Base-by-base conservation (phyloP, 2,797 vertebrate species). In the Buceros bicornis region DNA sequence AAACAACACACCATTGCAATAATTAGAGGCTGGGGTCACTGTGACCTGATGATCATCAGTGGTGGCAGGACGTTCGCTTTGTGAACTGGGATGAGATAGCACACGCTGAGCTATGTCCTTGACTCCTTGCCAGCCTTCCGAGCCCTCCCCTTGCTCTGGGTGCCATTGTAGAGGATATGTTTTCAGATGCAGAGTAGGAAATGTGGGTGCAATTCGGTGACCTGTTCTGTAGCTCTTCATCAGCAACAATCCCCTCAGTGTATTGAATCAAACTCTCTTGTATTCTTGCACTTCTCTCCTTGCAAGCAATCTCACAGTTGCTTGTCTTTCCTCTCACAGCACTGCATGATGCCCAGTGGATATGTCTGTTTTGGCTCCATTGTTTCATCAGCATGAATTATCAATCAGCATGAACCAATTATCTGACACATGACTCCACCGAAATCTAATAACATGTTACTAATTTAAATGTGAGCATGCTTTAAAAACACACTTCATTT, bases 11-110 rank as follows among this genome's bases (percentile, higher is more conserved):
- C 25, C 1, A 0, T 48, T 70, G 76, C 48, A 67, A 71, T 50
- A 87, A 89, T 71, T 2, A 81, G 87, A 92, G 66, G 78, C 81
- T 62, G 62, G 57, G 79, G 94, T 87, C 95, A 93, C 37, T 2
- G 11, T 71, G 94, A 96, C 94, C 93, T 67, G 65, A 13, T 7
- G 45, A 48, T 74, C 37, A 13, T 37, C 48, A 87, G 82, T n/a
- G 8, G 60, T 26, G 82, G 82, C 93, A 95, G 82, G 87, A 85
- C 87, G 82, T 85, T 85, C 84, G 24, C 48, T 70, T 62, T 5
- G 7, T 8, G 71, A 81, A 57, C 45, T 28, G 56, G 53, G 82
- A 87, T 3, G 20, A 85, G 87, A 74, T 33, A 64, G 67, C 9
- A 8, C 31, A 48, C 3, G 48, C 76, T 4, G 35, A 91, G 72